Percentiles rank a stretch among this genome's conserved stretches.
phyloP scores from a whole-genome alignment of 2,888 invertebrate genomes.

The Zootermopsis nevadensis region DNA sequence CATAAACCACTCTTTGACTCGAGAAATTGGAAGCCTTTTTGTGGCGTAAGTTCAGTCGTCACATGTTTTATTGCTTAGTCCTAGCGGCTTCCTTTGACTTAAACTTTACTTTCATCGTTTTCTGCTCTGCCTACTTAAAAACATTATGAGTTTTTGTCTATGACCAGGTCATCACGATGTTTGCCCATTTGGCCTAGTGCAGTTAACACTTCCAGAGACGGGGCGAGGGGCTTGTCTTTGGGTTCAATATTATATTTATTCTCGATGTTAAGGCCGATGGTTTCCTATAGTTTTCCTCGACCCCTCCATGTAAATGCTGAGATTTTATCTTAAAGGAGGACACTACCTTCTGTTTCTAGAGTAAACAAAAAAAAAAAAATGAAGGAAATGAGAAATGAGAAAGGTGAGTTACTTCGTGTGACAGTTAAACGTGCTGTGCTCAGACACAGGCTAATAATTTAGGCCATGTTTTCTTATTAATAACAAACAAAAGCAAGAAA shows the following conservation, averaged over 20 bases:
- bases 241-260: too few species aligned
- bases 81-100: constrained; percentile 31
- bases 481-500: neutral
- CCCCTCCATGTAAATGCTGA: too few species aligned
- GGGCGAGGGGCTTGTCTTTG: too few species aligned
- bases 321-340: too few species aligned
- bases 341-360: too few species aligned
- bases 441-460: neutral
- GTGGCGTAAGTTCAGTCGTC: neutral
- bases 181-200: neutral
- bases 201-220: neutral
- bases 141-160: constrained; percentile 4
- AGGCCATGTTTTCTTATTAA: neutral
- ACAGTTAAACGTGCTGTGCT: neutral
- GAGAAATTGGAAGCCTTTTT: neutral
- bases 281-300: too few species aligned
- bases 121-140: neutral
- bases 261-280: too few species aligned
- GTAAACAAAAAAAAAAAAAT: too few species aligned
- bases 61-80: constrained; percentile 29
- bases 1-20: neutral
- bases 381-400: too few species aligned
- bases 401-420: too few species aligned
- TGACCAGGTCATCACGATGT: constrained; percentile 2
- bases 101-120: constrained; percentile 4